Base-by-base conservation (phyloP, 2,113 vertebrate species). In the Addax nasomaculatus region DNA sequence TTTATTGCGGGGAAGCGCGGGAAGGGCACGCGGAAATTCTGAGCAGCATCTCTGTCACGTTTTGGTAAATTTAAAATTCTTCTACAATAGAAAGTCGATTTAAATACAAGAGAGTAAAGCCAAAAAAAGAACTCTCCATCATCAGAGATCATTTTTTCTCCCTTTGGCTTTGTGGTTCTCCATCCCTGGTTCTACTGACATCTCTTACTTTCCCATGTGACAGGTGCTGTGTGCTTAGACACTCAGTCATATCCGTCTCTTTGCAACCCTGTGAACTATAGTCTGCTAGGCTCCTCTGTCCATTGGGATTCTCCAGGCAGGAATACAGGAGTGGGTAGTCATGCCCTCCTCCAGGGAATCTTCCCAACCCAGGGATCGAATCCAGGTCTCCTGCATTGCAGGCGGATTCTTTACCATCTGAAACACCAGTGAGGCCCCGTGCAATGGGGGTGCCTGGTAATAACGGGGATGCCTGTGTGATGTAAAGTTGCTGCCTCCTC, bases 1-100 rank as follows among this genome's bases (percentile, higher is more conserved):
- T 55, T 12, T 11, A n/a, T 8, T 5, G n/a, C 1, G 0, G 33
- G 51, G 51, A 7, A 0, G 1, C 1, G 0, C 3, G 4, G 30
- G 7, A 0, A 16, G 5, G 15, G 5, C 0, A 13, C 7, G 17
- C 0, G 2, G 39, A 43, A 16, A 7, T 21, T 36, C 4, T 17
- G 2, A 3, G 3, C 5, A 3, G 7, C 3, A 0, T 4, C 51
- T 57, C 29, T 25, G 47, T 6, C 3, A 47, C 4, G 0, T 7
- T 30, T 15, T 5, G n/a, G 14, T 45, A 43, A 83, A 43, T 36
- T 64, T 62, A 17, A 53, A 84, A 11, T 55, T 11, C 9, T 21
- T 25, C 64, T 39, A 5, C 13, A 33, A 25, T 47, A 14, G 16
- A 39, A 14, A 0, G 3, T 27, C 7, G 0, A 27, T 53, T 55